A percentile compares a stretch with the other conserved stretches of the same genome.
Evolutionary conservation across 2,113 vertebrate species (phyloP).

Genomic region (Spea multiplicata): DNA sequence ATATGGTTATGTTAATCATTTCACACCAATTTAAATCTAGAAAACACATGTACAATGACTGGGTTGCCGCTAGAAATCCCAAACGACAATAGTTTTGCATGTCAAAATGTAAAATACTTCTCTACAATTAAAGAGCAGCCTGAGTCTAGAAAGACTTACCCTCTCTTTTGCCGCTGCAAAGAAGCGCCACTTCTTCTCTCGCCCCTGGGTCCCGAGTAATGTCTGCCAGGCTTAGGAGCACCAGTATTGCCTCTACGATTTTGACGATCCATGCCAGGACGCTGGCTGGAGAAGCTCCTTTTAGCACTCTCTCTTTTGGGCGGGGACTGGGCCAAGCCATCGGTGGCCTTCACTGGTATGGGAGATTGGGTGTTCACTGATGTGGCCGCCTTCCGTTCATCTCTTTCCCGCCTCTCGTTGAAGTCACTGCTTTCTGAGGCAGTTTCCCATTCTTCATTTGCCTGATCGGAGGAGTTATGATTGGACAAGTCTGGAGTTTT

Average conservation of each 20-base stretch:
- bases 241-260: slow-evolving; percentile 87
- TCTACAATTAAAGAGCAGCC: too few relatives aligned
- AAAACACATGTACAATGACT: too few relatives aligned
- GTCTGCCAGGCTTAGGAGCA: slow-evolving; percentile 79
- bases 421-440: slow-evolving; percentile 98
- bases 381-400: slow-evolving; percentile 82
- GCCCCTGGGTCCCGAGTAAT: slow-evolving; percentile 84
- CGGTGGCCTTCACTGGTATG: slow-evolving; percentile 59
- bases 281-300: slow-evolving; percentile 94
- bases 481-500: slow-evolving; percentile 97
- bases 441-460: slow-evolving; percentile 98
- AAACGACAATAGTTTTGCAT: too few relatives aligned
- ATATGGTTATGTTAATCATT: too few relatives aligned
- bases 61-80: too few relatives aligned
- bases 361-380: slow-evolving; percentile 67
- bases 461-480: slow-evolving; percentile 98
- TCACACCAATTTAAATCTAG: too few relatives aligned
- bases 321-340: slow-evolving; percentile 40
- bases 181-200: slow-evolving; percentile 84
- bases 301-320: slow-evolving; percentile 84
- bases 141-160: slow-evolving; percentile 67
- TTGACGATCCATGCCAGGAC: slow-evolving; percentile 86
- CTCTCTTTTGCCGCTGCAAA: slow-evolving; percentile 82
- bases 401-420: slow-evolving; percentile 92
- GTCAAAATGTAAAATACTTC: too few relatives aligned